A percentile compares a stretch with the other conserved stretches of the same genome.
Conservation (phyloP, 2,888 invertebrate genomes). For the Parnassius glacialis region DNA sequence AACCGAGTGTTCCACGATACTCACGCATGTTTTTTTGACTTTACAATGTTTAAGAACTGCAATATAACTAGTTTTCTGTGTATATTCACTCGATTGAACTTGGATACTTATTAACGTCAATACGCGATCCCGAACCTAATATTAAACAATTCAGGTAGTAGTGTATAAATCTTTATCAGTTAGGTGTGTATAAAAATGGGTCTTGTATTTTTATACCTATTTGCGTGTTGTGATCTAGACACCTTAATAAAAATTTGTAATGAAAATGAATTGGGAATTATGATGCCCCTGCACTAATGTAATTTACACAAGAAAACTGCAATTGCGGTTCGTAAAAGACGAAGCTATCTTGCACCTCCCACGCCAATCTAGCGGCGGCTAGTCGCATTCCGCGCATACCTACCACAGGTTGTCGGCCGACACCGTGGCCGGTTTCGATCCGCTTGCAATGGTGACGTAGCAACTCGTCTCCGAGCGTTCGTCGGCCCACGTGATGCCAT, state of each 20-base stretch:
- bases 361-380: conserved; percentile 64
- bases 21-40: too few relatives aligned
- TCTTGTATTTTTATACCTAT: too few relatives aligned
- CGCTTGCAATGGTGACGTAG: conserved; percentile 66
- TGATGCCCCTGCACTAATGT: conserved; percentile 11
- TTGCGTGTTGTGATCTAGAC: not conserved
- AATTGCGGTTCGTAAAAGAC: conserved; percentile 50
- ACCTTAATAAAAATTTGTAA: not conserved
- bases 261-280: conserved; percentile 7
- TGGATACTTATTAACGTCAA: not conserved
- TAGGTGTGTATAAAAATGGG: too few relatives aligned
- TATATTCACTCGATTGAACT: conserved; percentile 6
- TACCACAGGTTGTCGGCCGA: conserved; percentile 72
- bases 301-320: conserved; percentile 40
- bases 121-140: not conserved
- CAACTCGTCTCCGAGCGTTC: conserved; percentile 49
- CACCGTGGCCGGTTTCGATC: conserved; percentile 63
- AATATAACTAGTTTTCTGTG: not conserved
- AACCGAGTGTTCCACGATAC: too few relatives aligned
- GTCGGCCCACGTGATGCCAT: conserved; percentile 46
- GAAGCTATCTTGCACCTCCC: conserved; percentile 62
- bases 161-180: too few relatives aligned
- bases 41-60: too few relatives aligned
- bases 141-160: not conserved
- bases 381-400: conserved; percentile 73